These are phyloP conservation scores for Aleiodes leptofemur DNA, from an alignment of 2,888 invertebrate genomes.

Conservation along the genomic window DNA sequence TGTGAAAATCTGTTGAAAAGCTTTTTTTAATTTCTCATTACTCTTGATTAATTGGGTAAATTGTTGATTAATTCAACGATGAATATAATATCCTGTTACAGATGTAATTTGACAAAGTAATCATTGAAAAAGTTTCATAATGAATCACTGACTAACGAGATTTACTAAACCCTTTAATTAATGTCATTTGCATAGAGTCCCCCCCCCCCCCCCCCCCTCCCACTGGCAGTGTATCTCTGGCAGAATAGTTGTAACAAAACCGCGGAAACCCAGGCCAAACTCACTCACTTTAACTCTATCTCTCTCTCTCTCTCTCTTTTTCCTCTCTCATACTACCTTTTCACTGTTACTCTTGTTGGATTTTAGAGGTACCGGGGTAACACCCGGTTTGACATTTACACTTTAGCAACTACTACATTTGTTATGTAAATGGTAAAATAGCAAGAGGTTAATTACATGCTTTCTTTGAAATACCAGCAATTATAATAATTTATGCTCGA, in stretches of 20 bases:
- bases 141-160: conserved; percentile 60
- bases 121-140: conserved; percentile 45
- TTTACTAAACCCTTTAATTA: conserved; percentile 62
- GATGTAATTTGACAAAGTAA: neutral
- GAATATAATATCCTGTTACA: conserved; percentile 13
- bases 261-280: conserved; percentile 18
- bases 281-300: conserved; percentile 17
- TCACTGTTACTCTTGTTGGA: conserved; percentile 2
- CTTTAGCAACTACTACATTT: conserved; percentile 2
- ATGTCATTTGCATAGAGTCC: conserved; percentile 51
- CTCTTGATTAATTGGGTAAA: too few species aligned
- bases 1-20: too few species aligned
- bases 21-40: too few species aligned
- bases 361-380: conserved; percentile 11
- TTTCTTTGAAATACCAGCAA: neutral
- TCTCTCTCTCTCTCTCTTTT: neutral
- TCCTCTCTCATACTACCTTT: neutral
- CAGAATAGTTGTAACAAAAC: conserved; percentile 43
- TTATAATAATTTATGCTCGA: neutral
- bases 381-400: neutral
- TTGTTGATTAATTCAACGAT: too few species aligned
- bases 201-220: conserved; percentile 1
- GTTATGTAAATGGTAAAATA: conserved; percentile 23
- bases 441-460: conserved; percentile 20
- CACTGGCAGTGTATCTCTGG: conserved; percentile 26